phyloP scores from a whole-genome alignment of 1,140 invertebrate genomes.

The Drosophila micromelanica region DNA sequence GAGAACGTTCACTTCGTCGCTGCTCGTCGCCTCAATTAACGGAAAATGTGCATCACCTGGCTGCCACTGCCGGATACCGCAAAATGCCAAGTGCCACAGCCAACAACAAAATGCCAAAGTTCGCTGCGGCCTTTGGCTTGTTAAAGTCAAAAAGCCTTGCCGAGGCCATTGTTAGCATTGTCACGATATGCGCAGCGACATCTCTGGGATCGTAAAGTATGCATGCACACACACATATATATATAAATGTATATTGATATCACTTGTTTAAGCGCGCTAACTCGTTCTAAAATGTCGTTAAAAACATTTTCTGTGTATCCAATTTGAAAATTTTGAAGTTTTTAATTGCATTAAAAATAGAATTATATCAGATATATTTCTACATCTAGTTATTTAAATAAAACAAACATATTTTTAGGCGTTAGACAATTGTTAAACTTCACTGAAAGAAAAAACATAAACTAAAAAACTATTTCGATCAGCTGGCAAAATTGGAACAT shows the following conservation, averaged over 20 bases:
- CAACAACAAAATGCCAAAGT: conserved; percentile 72
- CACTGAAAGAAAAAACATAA: conserved; percentile 41
- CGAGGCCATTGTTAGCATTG: conserved; percentile 38
- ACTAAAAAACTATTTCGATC: conserved; percentile 30
- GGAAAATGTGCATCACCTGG: conserved; percentile 16
- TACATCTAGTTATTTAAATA: conserved; percentile 84
- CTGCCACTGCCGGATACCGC: conserved; percentile 18
- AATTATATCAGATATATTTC: too few species aligned
- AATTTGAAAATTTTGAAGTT: too few species aligned
- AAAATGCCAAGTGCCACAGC: conserved; percentile 67
- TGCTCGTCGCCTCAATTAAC: conserved; percentile 31
- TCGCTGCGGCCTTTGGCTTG: conserved; percentile 54
- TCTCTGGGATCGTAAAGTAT: conserved; percentile 17
- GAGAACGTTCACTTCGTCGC: conserved; percentile 73
- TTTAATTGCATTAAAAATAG: too few species aligned
- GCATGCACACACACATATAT: neutral
- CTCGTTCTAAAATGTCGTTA: neutral
- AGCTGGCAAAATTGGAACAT: conserved; percentile 40
- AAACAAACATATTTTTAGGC: conserved; percentile 79
- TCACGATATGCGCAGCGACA: conserved; percentile 40
- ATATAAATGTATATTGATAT: neutral
- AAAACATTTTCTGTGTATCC: too few species aligned
- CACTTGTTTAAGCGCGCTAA: conserved; percentile 35
- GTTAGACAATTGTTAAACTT: conserved; percentile 82
- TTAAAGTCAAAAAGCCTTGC: conserved; percentile 49